Base-by-base conservation (phyloP, 2,113 vertebrate genomes). In the Butastur rufipennis region DNA sequence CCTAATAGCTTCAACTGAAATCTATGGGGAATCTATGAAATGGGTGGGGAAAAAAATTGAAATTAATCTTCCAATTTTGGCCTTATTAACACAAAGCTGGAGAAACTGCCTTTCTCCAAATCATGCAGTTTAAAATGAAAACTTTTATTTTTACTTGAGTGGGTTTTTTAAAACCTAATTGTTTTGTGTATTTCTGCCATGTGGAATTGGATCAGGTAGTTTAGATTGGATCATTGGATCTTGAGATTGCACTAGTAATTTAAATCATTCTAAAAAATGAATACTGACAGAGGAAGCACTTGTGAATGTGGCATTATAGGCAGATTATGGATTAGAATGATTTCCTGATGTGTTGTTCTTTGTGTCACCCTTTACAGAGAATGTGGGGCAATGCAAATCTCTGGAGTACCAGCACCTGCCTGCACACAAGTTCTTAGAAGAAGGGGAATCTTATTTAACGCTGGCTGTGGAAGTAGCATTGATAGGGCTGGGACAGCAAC, bases 401-500 rank as follows among this genome's bases (percentile, higher is more conserved):
- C 97, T 98, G 23, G 99, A 99, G 48, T 98, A 98, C 82, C 99
- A 99, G 78, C 98, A 98, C 80, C 98, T 99, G 92, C 97, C 98
- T 79, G 98, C 97, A 75, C 99, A 99, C 95, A 98, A 98, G 52
- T 98, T 99, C 95, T 97, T 99, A 93, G 99, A 99, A 96, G 99
- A 99, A 81, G 99, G 99, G 9, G 99, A 99, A 88, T 99, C 99
- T 50, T 99, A 99, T 48, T 94, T 98, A 96, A 98, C 98, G 0
- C 97, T 99, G 95, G 99, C 99, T 3, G 98, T 99, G 96, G 99
- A 99, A 96, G 99, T 98, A 34, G 99, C 99, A 36, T 97, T 99
- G 86, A 98, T 99, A 50, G 99, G 99, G 26, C 91, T 99, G 73
- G 99, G 99, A 20, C 99, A 99, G 98, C 99, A 99, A 97, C 98